phyloP scores from a whole-genome alignment of 2,888 invertebrate genomes.

The Idaea biselata region DNA sequence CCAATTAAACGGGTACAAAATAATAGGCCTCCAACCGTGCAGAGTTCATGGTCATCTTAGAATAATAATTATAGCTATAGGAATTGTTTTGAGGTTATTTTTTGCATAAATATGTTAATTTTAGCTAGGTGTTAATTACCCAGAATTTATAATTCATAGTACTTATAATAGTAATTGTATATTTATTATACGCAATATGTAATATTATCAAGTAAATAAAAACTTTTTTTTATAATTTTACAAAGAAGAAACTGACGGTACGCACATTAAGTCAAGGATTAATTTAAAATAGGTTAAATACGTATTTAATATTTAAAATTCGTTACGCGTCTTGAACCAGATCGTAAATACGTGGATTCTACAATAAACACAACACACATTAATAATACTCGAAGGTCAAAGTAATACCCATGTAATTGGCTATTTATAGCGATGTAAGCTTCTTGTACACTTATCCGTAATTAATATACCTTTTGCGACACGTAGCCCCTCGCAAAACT shows the following conservation, averaged over 20 bases:
- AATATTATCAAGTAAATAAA: background rate
- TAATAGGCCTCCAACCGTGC: constrained; percentile 38
- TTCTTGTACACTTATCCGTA: constrained; percentile 8
- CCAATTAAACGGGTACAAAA: constrained; percentile 46
- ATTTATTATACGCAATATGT: background rate
- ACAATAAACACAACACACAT: constrained; percentile 3
- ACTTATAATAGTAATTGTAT: too few species aligned
- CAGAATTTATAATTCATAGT: background rate
- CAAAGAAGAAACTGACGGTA: background rate
- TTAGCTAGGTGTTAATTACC: background rate
- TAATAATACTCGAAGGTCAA: constrained; percentile 15
- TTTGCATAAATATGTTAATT: constrained; percentile 17
- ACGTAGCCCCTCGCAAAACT: background rate
- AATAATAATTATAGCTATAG: background rate
- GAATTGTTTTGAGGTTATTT: constrained; percentile 27
- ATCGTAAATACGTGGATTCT: background rate
- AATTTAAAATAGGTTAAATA: background rate
- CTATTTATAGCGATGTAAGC: constrained; percentile 16
- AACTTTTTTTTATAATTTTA: background rate
- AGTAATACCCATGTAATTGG: constrained; percentile 16
- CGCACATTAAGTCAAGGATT: background rate
- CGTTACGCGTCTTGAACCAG: background rate
- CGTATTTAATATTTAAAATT: background rate
- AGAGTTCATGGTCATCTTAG: constrained; percentile 57
- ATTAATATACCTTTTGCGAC: constrained; percentile 7